phyloP scores from a whole-genome alignment of 2,113 vertebrate species.

The Marmota monax region DNA sequence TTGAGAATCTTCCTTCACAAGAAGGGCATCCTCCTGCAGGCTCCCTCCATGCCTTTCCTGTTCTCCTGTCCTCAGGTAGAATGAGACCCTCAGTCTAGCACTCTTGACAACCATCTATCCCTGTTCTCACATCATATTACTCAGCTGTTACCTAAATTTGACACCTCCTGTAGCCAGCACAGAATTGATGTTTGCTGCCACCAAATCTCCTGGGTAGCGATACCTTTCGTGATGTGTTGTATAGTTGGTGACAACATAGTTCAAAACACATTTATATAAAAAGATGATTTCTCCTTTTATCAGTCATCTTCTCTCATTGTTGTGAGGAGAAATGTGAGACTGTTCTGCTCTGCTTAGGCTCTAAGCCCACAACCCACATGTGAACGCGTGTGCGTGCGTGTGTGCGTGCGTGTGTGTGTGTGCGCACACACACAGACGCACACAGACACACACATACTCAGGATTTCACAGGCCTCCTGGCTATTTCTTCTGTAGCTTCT shows the following conservation, averaged over 20 bases:
- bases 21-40: background rate
- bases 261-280: background rate
- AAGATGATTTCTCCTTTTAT: background rate
- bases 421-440: no score
- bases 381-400: no score
- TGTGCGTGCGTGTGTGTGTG: no score
- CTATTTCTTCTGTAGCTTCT: background rate
- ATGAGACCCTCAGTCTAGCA: fast-evolving
- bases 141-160: background rate
- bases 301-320: background rate
- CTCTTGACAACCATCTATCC: background rate
- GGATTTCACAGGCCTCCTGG: background rate
- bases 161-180: background rate
- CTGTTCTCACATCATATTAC: background rate
- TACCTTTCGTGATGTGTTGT: background rate
- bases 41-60: fast-evolving
- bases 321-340: background rate
- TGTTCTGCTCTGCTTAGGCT: background rate
- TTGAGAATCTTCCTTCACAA: background rate
- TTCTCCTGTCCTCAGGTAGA: fast-evolving
- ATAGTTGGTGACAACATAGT: background rate
- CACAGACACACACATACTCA: background rate
- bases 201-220: background rate
- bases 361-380: background rate
- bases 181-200: background rate